Evolutionary conservation across 2,113 vertebrate species (phyloP).

Genomic region (Pollachius pollachius): DNA sequence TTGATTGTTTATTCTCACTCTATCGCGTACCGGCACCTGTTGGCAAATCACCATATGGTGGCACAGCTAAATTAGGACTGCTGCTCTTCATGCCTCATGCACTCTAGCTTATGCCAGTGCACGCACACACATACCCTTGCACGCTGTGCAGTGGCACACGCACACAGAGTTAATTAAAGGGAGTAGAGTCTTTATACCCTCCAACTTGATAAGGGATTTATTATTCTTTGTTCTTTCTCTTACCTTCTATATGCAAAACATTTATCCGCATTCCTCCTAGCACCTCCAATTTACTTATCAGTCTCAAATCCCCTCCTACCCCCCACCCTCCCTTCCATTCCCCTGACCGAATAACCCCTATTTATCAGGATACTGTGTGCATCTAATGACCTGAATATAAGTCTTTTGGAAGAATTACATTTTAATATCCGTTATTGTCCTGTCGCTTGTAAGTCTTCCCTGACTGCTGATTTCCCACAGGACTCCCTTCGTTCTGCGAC

Average conservation of each 20-base stretch:
- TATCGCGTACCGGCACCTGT: conserved; percentile 52
- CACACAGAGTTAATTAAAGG: conserved; percentile 50
- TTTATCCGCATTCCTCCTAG: background rate
- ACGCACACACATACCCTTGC: conserved; percentile 29
- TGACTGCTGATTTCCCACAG: conserved; percentile 54
- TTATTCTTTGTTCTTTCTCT: background rate
- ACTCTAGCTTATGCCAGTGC: conserved; percentile 22
- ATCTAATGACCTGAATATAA: conserved; percentile 54
- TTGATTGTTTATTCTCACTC: conserved; percentile 41
- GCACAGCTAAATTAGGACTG: conserved; percentile 45
- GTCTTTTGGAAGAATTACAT: conserved; percentile 41
- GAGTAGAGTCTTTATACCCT: conserved; percentile 47
- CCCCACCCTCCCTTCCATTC: background rate
- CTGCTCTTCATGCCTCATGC: conserved; percentile 53
- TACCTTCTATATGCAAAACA: background rate
- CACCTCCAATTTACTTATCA: background rate
- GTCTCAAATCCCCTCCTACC: background rate
- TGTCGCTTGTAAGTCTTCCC: conserved; percentile 40
- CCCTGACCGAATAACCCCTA: conserved; percentile 17
- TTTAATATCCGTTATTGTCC: conserved; percentile 57
- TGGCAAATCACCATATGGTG: conserved; percentile 58
- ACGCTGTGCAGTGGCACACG: conserved; percentile 26
- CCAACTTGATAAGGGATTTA: conserved; percentile 20
- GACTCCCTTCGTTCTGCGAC: conserved; percentile 36
- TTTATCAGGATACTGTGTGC: conserved; percentile 43